These are phyloP conservation scores for Philopedon plagiatum DNA, from an alignment of 2,888 invertebrate genomes.

Conservation along the genomic window DNA sequence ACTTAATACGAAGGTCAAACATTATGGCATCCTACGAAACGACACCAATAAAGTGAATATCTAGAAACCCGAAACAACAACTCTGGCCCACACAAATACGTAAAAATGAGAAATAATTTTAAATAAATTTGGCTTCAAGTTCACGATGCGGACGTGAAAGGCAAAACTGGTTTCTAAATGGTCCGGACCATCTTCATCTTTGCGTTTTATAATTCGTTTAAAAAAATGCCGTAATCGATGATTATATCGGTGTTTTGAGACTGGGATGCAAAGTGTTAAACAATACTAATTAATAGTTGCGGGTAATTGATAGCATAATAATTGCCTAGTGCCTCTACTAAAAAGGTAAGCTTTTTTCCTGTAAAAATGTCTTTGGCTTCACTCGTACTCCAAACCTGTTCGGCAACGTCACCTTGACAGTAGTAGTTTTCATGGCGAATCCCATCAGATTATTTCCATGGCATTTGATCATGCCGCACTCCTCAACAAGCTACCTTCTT, in stretches of 20 bases:
- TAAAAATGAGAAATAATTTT: slow-evolving; percentile 12
- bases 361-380: too few relatives aligned
- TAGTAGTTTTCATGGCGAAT: too few relatives aligned
- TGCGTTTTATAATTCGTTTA: neutral
- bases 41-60: slow-evolving; percentile 12
- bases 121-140: slow-evolving; percentile 23
- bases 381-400: too few relatives aligned
- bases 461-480: too few relatives aligned
- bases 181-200: neutral
- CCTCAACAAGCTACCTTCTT: too few relatives aligned
- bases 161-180: slow-evolving; percentile 30
- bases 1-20: slow-evolving; percentile 15
- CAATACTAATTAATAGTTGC: too few relatives aligned
- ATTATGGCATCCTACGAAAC: slow-evolving; percentile 29
- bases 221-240: neutral
- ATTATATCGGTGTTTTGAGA: neutral
- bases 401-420: too few relatives aligned
- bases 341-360: too few relatives aligned
- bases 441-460: too few relatives aligned
- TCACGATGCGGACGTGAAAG: slow-evolving; percentile 24
- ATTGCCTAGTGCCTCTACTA: too few relatives aligned
- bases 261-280: neutral
- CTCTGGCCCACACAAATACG: slow-evolving; percentile 6
- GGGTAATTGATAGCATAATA: too few relatives aligned
- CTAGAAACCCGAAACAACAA: slow-evolving; percentile 5